phyloP scores from a whole-genome alignment of 2,113 vertebrate genomes.

The Neodontobutis hainanensis region DNA sequence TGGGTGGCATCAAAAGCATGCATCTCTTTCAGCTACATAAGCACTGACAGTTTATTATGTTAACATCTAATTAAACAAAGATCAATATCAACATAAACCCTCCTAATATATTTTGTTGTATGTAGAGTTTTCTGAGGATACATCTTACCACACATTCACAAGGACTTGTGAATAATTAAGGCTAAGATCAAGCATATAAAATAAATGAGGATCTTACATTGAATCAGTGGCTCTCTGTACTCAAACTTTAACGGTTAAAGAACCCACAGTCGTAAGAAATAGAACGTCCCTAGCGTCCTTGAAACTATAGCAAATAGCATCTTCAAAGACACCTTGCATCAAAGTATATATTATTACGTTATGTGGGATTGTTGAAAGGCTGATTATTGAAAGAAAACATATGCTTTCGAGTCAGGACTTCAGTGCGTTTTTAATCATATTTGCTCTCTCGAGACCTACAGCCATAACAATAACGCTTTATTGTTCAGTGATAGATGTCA shows the following conservation, averaged over 20 bases:
- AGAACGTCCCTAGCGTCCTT: not conserved
- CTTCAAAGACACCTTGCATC: not conserved
- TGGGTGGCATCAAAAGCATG: slow-evolving; percentile 1
- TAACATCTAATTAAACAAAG: too few relatives aligned
- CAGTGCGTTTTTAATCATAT: slow-evolving; percentile 39
- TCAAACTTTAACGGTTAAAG: slow-evolving; percentile 15
- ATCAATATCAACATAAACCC: not conserved
- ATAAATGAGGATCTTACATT: not conserved
- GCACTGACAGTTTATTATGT: not conserved
- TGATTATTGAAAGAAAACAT: slow-evolving; percentile 9
- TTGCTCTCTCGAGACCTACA: slow-evolving; percentile 45
- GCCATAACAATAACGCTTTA: slow-evolving; percentile 46
- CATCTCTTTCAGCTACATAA: not conserved
- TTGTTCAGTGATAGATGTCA: slow-evolving; percentile 37
- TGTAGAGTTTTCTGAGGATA: too few relatives aligned
- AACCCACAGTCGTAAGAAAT: not conserved
- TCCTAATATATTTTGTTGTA: too few relatives aligned
- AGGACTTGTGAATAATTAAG: not conserved
- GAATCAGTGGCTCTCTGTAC: not conserved
- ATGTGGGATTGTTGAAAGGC: not conserved
- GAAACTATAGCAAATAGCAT: not conserved
- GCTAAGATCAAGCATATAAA: not conserved
- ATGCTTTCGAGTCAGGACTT: slow-evolving; percentile 19
- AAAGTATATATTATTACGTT: slow-evolving; percentile 2
- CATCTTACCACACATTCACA: too few relatives aligned